Evolutionary conservation across 23 tunicate genomes (phyloP), one percentile per base, ranked within the genome.

Genomic region (Phallusia fumigata): DNA sequence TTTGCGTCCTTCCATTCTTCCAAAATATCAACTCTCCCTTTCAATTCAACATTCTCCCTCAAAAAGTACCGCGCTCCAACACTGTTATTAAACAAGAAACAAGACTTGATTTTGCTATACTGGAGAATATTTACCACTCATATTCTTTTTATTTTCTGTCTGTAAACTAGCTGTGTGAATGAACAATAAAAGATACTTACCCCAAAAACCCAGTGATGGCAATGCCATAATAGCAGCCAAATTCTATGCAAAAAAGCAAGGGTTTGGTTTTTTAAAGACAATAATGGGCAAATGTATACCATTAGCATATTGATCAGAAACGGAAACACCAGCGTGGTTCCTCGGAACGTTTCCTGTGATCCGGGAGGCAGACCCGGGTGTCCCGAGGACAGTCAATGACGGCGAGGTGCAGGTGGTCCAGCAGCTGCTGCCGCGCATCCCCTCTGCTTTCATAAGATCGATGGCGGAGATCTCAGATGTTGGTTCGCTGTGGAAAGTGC

Each of bases 181-280:
- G 1, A 6, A 22, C 26, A 51, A 13, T 13, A 51, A 51, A 51
- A 51, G 58, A 51, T 51, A 51, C 58, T 51, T 51, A 51, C 69
- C 69, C 69, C 69, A 58, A 58, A 58, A 58, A 58, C 28, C 13
- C 69, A 24, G 13, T 58, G 69, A 58, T 58, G 69, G 69, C 69
- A 58, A 24, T 58, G 69, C 26, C 69, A 58, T 58, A 58, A 58
- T 58, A 58, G 69, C 69, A 58, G 69, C 69, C 69, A 58, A 58
- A 58, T 58, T 58, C 69, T 58, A 11, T 58, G 16, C 69, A 58
- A 58, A 58, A 58, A 58, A 58, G 69, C 15, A 58, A 58, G 69
- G 69, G 69, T 58, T 58, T 6, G 13, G 26, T 58, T 58, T 58
- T 58, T 8, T 13, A 21, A 21, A 21, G 16, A 58, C 8, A 24